Conservation (phyloP, 2,797 vertebrate species). For the Galago senegalensis region DNA sequence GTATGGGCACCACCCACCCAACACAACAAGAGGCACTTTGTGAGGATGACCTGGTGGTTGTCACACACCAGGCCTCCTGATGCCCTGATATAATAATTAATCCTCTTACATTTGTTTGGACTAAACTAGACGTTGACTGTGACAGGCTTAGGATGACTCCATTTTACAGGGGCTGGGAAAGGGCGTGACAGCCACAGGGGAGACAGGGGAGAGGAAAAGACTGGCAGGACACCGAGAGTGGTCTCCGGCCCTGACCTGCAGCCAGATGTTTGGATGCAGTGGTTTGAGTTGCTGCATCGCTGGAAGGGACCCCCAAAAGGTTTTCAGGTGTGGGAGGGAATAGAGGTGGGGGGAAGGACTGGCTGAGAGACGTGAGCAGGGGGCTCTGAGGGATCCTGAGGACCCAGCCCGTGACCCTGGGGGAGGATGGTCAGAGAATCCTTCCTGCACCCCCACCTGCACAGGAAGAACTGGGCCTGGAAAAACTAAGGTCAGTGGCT, state of each 20-base stretch:
- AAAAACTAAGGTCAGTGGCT: neutral
- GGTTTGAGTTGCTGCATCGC: neutral
- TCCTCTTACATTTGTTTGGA: constrained; percentile 83
- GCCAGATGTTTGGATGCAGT: neutral
- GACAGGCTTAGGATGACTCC: constrained; percentile 74
- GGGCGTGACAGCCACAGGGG: accelerated
- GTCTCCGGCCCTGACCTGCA: neutral
- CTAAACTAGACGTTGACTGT: constrained; percentile 82
- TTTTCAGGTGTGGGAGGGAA: no score
- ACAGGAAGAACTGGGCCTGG: no score
- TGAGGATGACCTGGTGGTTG: constrained; percentile 39
- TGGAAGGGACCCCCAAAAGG: neutral
- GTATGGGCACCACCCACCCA: neutral
- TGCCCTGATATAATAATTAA: constrained; percentile 89
- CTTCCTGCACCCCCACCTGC: neutral
- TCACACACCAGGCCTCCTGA: constrained; percentile 85
- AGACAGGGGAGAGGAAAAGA: neutral
- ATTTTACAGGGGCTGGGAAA: neutral
- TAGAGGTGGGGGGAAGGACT: neutral
- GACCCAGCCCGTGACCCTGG: neutral
- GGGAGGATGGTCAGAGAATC: neutral
- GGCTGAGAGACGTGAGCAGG: neutral
- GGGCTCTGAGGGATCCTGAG: accelerated
- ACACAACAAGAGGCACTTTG: neutral
- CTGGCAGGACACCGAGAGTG: neutral